A percentile compares a stretch with the other conserved stretches of the same genome.
These are phyloP conservation scores for Mesitornis unicolor DNA, from an alignment of 2,113 vertebrate species.

Conservation along the genomic window DNA sequence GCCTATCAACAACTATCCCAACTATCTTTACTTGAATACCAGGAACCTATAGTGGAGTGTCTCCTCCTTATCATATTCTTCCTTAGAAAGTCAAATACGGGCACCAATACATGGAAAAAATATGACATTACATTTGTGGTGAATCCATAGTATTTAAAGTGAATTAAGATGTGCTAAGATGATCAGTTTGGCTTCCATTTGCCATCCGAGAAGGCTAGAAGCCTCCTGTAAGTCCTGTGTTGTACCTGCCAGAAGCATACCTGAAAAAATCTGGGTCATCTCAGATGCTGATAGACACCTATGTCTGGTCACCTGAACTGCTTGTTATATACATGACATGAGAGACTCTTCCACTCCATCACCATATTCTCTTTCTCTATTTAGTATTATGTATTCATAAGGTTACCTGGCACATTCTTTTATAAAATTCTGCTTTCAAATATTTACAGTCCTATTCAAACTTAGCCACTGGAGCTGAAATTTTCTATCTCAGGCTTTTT, in stretches of 20 bases:
- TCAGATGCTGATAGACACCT: not conserved
- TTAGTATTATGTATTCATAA: not conserved
- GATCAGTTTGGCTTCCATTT: not conserved
- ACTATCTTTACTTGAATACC: not conserved
- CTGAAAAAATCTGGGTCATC: not conserved
- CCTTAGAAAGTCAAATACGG: not conserved
- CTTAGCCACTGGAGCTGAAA: not conserved
- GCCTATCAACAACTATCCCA: not conserved
- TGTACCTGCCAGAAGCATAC: not conserved
- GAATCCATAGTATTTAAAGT: not conserved
- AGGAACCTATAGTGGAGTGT: not conserved
- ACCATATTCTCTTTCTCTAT: not conserved
- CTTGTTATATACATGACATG: not conserved
- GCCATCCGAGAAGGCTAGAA: not conserved
- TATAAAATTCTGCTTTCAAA: not conserved
- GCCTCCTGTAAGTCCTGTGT: not conserved
- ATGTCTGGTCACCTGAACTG: not conserved
- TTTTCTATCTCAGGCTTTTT: not conserved
- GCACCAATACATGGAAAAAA: not conserved
- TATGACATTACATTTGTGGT: not conserved
- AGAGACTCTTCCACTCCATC: not conserved
- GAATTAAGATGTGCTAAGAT: not conserved
- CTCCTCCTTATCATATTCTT: not conserved
- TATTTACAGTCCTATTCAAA: not conserved
- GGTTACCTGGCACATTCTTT: not conserved